Evolutionary conservation across 2,113 vertebrate species (phyloP), one percentile per base, ranked within the genome.

Genomic region (Caranx melampygus): DNA sequence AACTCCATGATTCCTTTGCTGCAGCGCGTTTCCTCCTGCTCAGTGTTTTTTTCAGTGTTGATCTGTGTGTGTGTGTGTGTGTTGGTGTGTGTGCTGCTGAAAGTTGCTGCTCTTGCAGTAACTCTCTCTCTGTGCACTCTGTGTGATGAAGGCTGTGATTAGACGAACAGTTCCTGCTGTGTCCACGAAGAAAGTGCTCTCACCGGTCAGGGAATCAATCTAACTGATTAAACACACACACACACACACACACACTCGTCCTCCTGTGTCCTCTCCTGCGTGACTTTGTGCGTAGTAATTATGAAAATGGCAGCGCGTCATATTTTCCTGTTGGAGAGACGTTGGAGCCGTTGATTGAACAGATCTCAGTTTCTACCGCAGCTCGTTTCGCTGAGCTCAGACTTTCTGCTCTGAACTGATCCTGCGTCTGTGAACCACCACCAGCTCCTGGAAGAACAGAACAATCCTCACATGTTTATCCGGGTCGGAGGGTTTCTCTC

Each of bases 341-440:
- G 44, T 42, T 67, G 21, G 61, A 49, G 69, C 66, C 35, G 58
- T 31, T 75, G 34, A 74, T 84, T 70, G 57, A 78, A 65, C 10
- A 26, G 11, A 64, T 67, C 64, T 82, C 60, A 42, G 58, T 66
- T 70, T 79, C 57, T 40, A 51, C 63, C 47, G 9, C 78, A 42
- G 75, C 59, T 74, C n/a, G n/a, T 86, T 87, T 77, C 1, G 72
- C 89, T 89, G 79, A 88, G 61, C 64, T 79, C 79, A 85, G 88
- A 74, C 62, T 72, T 7, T 10, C 45, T 81, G 61, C 33, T 26
- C 26, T 26, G 42, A 83, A 21, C 13, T 40, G 51, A 81, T 81
- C 74, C 67, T 54, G 62, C 61, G 68, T 78, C 75, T 81, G 64
- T 33, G 35, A 83, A 79, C 72, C 59, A n/a, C n/a, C n/a, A 12